Base-by-base conservation (phyloP, 2,797 vertebrate genomes). In the Coendou prehensilis region DNA sequence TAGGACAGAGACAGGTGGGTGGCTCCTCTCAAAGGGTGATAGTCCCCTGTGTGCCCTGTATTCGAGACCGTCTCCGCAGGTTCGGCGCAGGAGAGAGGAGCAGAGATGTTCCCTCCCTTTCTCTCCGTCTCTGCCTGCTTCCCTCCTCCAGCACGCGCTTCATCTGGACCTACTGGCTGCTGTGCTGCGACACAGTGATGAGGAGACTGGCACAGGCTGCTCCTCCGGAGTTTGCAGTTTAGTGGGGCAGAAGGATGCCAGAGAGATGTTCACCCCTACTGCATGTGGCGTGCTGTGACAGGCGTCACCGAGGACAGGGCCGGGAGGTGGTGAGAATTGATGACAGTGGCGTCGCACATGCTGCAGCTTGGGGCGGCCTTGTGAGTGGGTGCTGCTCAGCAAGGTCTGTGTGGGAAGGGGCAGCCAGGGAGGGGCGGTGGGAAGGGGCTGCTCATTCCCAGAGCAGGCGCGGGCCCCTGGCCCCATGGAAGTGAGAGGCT, bases 251-350 rank as follows among this genome's bases (percentile, higher is more conserved):
- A 90, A 14, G 75, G 52, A 59, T 50, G 14, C 22, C 41, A 18
- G 45, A 47, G 41, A 76, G 37, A 17, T 18, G 33, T 6, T 69
- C 59, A 22, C 20, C 1, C 2, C 10, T 30, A 15, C 10, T 20
- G 20, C 1, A 6, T 2, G 0, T 1, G 26, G 8, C 11, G 28
- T 45, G 6, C 47, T 15, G 0, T 8, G 33, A 17, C 3, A 26
- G 8, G 10, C 18, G 18, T 45, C 2, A 9, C 37, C 23, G 30
- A 11, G 37, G 52, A 26, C 30, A 22, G 18, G 26, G 11, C n/a
- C 2, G 0, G 7, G 23, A 3, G 28, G 5, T 20, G 11, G 0
- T 1, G 3, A 82, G 57, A 26, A 26, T 69, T 17, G 17, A 30
- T 41, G 8, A 22, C 7, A 56, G 15, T 0, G 17, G 33, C 14